These are phyloP conservation scores for Andrena chrysosceles DNA, from an alignment of 2,888 invertebrate species.

Conservation along the genomic window DNA sequence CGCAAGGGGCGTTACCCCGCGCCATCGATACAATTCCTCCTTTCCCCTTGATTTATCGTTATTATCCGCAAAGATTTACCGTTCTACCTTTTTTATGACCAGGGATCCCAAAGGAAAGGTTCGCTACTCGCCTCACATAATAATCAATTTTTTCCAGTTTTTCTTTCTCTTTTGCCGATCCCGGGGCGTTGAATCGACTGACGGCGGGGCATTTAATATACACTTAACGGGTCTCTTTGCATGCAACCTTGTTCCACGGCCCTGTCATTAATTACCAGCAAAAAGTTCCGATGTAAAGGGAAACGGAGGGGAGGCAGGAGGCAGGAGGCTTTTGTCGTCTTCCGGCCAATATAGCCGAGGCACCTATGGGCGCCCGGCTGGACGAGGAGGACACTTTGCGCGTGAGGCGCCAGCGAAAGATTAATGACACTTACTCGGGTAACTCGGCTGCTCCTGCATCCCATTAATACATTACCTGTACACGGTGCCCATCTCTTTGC, in stretches of 20 bases:
- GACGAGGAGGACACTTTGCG: conserved; percentile 57
- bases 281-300: conserved; percentile 54
- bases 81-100: background rate
- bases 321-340: conserved; percentile 43
- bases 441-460: conserved; percentile 72
- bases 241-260: conserved; percentile 40
- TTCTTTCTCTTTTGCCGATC: background rate
- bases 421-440: conserved; percentile 76
- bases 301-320: background rate
- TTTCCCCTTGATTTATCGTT: conserved; percentile 2
- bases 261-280: conserved; percentile 55
- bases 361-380: conserved; percentile 39
- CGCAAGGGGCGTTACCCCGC: background rate
- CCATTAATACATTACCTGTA: conserved; percentile 76
- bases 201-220: conserved; percentile 31
- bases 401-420: conserved; percentile 69
- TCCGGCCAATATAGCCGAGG: conserved; percentile 25
- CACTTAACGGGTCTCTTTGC: conserved; percentile 40
- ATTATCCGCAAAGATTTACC: background rate
- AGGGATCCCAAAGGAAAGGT: background rate
- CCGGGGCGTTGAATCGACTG: background rate
- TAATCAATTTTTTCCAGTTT: background rate
- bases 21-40: background rate
- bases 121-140: background rate
- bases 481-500: conserved; percentile 46